phyloP scores from a whole-genome alignment of 2,113 vertebrate species.

The Bubo blakistoni region DNA sequence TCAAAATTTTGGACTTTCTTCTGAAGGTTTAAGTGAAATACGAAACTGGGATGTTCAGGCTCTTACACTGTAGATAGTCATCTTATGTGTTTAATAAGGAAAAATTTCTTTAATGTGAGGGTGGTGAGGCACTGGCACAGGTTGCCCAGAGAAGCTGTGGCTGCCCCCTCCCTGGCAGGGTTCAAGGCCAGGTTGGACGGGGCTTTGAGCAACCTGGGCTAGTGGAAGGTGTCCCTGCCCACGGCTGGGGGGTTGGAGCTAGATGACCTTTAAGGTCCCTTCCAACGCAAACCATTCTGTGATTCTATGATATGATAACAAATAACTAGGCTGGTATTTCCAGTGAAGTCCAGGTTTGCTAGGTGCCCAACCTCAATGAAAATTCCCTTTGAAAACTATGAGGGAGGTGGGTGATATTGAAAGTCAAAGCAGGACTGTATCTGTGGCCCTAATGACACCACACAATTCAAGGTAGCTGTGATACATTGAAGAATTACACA shows the following conservation, averaged over 20 bases:
- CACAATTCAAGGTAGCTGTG: neutral
- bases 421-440: neutral
- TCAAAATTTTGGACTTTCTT: neutral
- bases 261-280: no score
- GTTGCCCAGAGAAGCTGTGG: no score
- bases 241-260: no score
- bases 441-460: neutral
- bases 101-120: no score
- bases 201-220: no score
- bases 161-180: no score
- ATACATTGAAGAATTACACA: neutral
- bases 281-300: no score
- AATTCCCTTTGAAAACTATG: neutral
- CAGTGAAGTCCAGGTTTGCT: neutral
- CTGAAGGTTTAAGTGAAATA: neutral
- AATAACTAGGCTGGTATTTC: neutral
- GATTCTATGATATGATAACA: neutral
- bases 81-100: neutral
- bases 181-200: no score
- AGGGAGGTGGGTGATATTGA: neutral
- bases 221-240: no score
- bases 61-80: neutral
- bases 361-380: neutral
- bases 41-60: neutral
- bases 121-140: no score